phyloP scores from a whole-genome alignment of 2,888 invertebrate species.

The Stenoptilia bipunctidactyla region DNA sequence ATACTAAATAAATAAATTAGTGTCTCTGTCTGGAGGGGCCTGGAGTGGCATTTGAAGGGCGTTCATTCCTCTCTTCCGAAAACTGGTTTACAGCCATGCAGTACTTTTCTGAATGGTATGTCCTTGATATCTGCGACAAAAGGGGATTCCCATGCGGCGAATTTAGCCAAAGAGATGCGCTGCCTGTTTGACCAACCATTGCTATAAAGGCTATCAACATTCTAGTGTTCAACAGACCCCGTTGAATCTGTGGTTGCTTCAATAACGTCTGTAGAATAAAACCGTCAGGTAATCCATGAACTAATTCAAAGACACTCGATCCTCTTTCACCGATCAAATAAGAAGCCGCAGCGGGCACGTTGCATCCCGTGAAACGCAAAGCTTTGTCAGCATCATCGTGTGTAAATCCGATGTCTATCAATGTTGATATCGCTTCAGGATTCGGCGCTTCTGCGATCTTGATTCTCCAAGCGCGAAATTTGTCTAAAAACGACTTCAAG shows the following conservation, averaged over 20 bases:
- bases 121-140: constrained; percentile 55
- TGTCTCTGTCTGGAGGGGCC: constrained; percentile 44
- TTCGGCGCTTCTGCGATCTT: constrained; percentile 43
- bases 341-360: constrained; percentile 56
- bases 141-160: constrained; percentile 58
- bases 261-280: constrained; percentile 44
- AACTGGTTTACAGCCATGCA: constrained; percentile 62
- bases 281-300: constrained; percentile 52
- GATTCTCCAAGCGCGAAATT: constrained; percentile 46
- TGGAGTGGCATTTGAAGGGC: constrained; percentile 22
- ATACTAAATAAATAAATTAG: constrained; percentile 11
- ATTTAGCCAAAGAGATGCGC: constrained; percentile 53
- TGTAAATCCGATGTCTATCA: constrained; percentile 47
- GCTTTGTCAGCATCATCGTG: constrained; percentile 43
- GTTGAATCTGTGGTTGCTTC: constrained; percentile 56
- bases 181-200: constrained; percentile 57
- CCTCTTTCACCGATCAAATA: constrained; percentile 56
- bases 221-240: constrained; percentile 51
- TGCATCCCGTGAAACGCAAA: constrained; percentile 42
- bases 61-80: constrained; percentile 30
- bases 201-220: constrained; percentile 60
- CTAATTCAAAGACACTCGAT: constrained; percentile 51
- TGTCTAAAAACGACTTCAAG: constrained; percentile 46
- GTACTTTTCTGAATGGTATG: constrained; percentile 62
- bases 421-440: constrained; percentile 33